phyloP scores from a whole-genome alignment of 2,113 vertebrate genomes.

The Vulpes vulpes region DNA sequence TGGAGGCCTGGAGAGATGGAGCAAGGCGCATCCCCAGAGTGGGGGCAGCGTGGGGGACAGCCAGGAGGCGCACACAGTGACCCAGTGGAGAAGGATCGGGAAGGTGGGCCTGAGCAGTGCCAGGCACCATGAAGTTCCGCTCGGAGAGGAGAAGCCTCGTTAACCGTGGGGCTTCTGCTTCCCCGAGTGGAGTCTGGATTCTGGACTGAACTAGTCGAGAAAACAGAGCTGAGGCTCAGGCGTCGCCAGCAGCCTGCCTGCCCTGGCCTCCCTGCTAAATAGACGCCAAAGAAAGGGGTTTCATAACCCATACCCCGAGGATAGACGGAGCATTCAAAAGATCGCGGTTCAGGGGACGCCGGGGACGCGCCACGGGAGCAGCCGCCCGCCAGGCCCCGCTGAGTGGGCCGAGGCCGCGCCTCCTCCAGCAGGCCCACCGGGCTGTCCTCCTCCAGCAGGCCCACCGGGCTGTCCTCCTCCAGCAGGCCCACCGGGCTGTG shows the following conservation, averaged over 20 bases:
- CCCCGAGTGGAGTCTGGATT: neutral
- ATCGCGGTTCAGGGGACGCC: neutral
- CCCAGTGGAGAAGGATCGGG: accelerated
- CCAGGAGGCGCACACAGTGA: neutral
- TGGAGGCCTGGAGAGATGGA: neutral
- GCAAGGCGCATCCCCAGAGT: neutral
- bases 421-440: neutral
- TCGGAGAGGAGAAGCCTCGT: neutral
- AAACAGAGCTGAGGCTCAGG: neutral
- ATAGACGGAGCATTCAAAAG: slow-evolving; percentile 43
- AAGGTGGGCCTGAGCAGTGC: neutral
- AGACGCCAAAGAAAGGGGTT: neutral
- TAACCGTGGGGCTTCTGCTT: no score
- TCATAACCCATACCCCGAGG: neutral
- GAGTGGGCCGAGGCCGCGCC: neutral
- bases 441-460: accelerated
- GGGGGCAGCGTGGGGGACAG: accelerated
- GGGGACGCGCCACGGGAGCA: neutral
- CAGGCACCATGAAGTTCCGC: accelerated
- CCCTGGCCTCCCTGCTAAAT: neutral
- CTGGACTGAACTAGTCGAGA: neutral
- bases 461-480: neutral
- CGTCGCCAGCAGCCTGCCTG: accelerated
- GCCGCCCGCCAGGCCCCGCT: neutral
- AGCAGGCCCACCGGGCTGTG: neutral